Evolutionary conservation across 2,888 invertebrate species (phyloP).

Genomic region (Nomada fucata): DNA sequence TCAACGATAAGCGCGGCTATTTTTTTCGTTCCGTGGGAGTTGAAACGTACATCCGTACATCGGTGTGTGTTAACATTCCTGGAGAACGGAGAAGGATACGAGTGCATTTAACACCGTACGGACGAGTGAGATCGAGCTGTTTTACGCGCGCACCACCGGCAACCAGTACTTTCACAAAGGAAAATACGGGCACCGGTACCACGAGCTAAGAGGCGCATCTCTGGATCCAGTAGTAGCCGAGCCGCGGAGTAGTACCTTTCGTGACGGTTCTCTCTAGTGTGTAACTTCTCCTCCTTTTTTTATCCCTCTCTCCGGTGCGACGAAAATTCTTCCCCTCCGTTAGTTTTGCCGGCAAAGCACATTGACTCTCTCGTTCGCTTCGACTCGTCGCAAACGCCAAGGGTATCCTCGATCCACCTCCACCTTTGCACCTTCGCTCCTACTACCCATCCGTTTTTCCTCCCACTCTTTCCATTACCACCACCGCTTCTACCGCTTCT

Average conservation of each 20-base stretch:
- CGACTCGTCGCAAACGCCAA: conserved; percentile 60
- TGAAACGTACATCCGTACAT: background rate
- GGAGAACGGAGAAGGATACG: conserved; percentile 18
- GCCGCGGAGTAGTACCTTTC: conserved; percentile 70
- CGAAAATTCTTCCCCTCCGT: conserved; percentile 52
- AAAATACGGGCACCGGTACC: conserved; percentile 48
- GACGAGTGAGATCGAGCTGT: conserved; percentile 25
- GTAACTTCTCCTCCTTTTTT: conserved; percentile 52
- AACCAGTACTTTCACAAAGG: conserved; percentile 53
- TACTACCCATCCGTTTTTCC: conserved; percentile 33
- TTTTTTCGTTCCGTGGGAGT: conserved; percentile 27
- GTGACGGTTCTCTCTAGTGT: conserved; percentile 54
- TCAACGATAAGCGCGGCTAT: conserved; percentile 8
- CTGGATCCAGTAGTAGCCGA: conserved; percentile 73
- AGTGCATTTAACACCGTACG: conserved; percentile 18
- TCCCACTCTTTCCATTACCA: conserved; percentile 30
- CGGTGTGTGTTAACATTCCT: background rate
- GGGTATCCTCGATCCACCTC: conserved; percentile 57
- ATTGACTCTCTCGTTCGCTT: conserved; percentile 55
- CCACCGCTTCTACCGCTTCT: conserved; percentile 19
- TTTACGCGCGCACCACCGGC: conserved; percentile 13
- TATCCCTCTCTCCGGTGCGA: conserved; percentile 21
- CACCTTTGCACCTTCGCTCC: conserved; percentile 36
- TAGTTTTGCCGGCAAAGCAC: conserved; percentile 31
- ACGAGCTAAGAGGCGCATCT: conserved; percentile 63